phyloP scores from a whole-genome alignment of 2,797 vertebrate genomes.

The Gymnoscopelus braueri region DNA sequence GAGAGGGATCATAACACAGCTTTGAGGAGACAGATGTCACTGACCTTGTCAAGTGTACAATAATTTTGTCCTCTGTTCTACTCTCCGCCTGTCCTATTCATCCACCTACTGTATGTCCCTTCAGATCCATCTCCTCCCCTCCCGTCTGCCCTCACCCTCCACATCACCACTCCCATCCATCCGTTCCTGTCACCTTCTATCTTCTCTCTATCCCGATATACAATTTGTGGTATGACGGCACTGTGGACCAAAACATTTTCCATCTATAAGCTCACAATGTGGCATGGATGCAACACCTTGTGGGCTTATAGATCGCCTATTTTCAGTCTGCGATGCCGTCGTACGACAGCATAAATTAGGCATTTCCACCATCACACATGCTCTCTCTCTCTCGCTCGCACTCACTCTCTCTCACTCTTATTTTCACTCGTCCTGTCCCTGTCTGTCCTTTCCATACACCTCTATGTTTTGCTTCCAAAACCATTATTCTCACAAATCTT shows the following conservation, averaged over 20 bases:
- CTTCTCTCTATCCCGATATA: constrained; percentile 28
- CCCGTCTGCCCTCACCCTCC: constrained; percentile 37
- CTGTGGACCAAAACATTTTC: no score
- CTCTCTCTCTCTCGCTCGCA: constrained; percentile 49
- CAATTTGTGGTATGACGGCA: no score
- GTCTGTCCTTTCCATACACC: constrained; percentile 36
- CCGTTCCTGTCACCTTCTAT: constrained; percentile 35
- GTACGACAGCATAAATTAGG: no score
- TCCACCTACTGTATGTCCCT: constrained; percentile 32
- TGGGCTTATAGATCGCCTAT: no score
- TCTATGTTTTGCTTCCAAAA: constrained; percentile 17
- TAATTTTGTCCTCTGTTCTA: constrained; percentile 15
- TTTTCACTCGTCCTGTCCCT: constrained; percentile 34
- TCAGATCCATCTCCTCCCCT: constrained; percentile 45
- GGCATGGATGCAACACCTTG: no score
- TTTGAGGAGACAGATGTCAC: constrained; percentile 32
- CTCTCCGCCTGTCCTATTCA: constrained; percentile 35
- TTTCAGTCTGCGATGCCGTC: not conserved
- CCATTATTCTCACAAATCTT: not conserved
- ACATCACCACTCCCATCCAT: constrained; percentile 42
- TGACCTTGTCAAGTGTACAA: constrained; percentile 40
- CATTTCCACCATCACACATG: not conserved
- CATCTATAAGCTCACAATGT: no score
- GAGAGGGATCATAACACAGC: constrained; percentile 4
- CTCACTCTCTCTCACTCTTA: constrained; percentile 38